phyloP scores from a whole-genome alignment of 2,888 invertebrate genomes.

The Caenorhabditis sp. region DNA sequence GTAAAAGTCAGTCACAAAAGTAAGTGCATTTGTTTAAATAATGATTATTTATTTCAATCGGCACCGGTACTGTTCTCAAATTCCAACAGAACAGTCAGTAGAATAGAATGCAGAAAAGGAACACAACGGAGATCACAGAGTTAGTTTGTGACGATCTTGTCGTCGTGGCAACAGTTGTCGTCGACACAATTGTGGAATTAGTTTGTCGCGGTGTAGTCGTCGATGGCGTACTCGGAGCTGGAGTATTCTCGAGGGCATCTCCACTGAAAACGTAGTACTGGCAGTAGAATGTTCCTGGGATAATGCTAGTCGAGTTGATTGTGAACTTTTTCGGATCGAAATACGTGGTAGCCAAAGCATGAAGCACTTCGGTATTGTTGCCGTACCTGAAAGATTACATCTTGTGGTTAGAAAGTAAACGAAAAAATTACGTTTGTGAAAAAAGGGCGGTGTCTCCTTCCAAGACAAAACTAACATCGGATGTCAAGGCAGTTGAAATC shows the following conservation, averaged over 20 bases:
- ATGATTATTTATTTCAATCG: no score
- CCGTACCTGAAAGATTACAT: background rate
- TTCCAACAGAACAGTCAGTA: background rate
- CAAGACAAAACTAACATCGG: background rate
- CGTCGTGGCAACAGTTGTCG: conserved; percentile 1
- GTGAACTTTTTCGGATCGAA: background rate
- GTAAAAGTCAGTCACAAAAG: no score
- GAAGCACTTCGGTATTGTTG: background rate
- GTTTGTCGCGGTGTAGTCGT: background rate
- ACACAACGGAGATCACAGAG: no score
- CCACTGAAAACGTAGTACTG: conserved; percentile 13
- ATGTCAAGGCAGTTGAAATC: background rate
- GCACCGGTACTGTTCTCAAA: background rate
- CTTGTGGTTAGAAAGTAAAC: background rate
- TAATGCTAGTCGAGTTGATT: background rate
- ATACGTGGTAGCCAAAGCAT: background rate
- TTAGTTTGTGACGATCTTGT: background rate
- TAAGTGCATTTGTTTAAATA: no score
- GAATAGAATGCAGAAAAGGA: background rate
- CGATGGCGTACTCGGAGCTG: background rate
- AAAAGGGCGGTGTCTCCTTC: background rate
- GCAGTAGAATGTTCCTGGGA: conserved; percentile 5
- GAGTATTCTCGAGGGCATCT: background rate
- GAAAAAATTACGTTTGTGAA: background rate
- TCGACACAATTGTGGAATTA: background rate